phyloP scores from a whole-genome alignment of 2,888 invertebrate genomes.

The Iselma pallidipennis region DNA sequence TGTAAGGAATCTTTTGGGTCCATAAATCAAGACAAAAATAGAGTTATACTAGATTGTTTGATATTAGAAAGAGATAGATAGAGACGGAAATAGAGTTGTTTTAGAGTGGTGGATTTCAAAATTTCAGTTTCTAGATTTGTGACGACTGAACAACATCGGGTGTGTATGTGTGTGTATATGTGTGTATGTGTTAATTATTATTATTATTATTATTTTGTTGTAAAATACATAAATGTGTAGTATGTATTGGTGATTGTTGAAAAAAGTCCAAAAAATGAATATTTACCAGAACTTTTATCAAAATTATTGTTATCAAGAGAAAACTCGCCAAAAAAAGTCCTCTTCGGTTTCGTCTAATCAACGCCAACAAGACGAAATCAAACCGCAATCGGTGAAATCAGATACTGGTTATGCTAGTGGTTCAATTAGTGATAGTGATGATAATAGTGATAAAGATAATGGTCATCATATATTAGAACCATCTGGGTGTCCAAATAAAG shows the following conservation, averaged over 20 bases:
- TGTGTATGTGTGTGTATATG: constrained; percentile 2
- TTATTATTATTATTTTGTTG: neutral
- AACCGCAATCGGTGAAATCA: constrained; percentile 15
- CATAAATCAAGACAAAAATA: neutral
- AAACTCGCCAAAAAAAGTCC: neutral
- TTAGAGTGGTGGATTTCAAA: constrained; percentile 14
- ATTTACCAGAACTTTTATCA: constrained; percentile 26
- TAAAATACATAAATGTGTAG: too few species aligned
- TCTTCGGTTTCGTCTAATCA: too few species aligned
- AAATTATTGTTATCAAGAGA: constrained; percentile 10
- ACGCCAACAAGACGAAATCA: neutral
- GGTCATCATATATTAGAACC: constrained; percentile 56
- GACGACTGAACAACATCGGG: constrained; percentile 9
- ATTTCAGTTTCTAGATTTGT: constrained; percentile 20
- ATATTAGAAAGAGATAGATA: constrained; percentile 9
- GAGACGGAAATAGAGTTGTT: constrained; percentile 17
- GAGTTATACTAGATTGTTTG: neutral
- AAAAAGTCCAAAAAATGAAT: too few species aligned
- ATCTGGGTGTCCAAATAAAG: constrained; percentile 47
- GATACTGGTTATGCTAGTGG: constrained; percentile 52
- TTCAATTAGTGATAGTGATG: constrained; percentile 49
- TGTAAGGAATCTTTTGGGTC: neutral
- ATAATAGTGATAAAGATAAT: constrained; percentile 51
- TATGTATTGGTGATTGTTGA: too few species aligned
- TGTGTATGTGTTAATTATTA: neutral